Percentiles rank a stretch among this genome's conserved stretches.
Conservation (phyloP, 2,888 invertebrate species). For the Pheosia gnoma region DNA sequence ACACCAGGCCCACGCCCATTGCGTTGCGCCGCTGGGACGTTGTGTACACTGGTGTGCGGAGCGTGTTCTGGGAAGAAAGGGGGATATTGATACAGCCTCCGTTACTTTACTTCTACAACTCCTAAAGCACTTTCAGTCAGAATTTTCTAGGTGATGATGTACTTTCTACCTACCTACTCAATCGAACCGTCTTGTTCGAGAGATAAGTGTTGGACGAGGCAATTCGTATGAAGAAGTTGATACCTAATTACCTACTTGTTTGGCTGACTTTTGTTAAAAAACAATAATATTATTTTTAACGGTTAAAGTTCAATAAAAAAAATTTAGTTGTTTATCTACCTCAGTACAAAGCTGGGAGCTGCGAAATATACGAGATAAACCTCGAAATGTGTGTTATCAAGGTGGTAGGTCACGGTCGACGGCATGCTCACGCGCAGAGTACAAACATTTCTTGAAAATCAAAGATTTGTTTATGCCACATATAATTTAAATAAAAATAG, state of each 20-base stretch:
- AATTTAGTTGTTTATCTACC: not conserved
- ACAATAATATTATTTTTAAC: too few relatives aligned
- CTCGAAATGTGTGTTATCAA: constrained; percentile 31
- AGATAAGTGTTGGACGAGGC: too few relatives aligned
- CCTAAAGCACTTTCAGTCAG: too few relatives aligned
- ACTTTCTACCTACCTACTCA: too few relatives aligned
- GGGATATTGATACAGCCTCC: not conserved
- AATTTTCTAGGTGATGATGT: too few relatives aligned
- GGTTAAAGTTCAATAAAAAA: too few relatives aligned
- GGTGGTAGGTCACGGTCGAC: constrained; percentile 10
- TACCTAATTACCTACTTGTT: too few relatives aligned
- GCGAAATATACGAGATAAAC: constrained; percentile 18
- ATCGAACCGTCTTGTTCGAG: too few relatives aligned
- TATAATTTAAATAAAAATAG: too few relatives aligned
- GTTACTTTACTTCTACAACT: too few relatives aligned
- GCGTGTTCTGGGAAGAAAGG: constrained; percentile 87
- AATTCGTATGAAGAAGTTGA: too few relatives aligned
- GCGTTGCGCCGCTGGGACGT: constrained; percentile 94
- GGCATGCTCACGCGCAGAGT: not conserved
- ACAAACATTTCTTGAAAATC: not conserved
- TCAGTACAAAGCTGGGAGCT: not conserved
- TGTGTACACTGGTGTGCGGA: constrained; percentile 94
- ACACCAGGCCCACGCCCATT: constrained; percentile 96
- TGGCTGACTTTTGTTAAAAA: too few relatives aligned
- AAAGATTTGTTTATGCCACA: not conserved